Evolutionary conservation across 30 jellyfish, hydroid and myxozoan species (phyloP), one percentile per base, ranked within the genome.

Genomic region (Cassiopea andromeda): DNA sequence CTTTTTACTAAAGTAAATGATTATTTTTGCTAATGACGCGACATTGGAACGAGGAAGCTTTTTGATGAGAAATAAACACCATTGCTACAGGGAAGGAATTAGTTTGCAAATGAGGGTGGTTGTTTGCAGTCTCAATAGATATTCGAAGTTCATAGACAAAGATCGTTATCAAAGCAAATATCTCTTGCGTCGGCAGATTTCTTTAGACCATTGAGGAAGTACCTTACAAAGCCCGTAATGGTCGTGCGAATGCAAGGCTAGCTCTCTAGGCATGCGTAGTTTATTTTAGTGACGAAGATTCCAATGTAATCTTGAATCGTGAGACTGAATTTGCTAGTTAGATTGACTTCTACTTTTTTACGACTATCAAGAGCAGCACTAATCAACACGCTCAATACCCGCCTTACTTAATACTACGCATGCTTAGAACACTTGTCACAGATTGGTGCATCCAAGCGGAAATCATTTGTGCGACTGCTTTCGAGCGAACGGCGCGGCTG

Each of bases 191-290:
- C 38, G 38, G 38, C 38, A 27, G 38, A 27, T 27, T 27, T 27
- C 38, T 27, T 27, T 27, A 27, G 38, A 27, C 38, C 38, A 27
- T 27, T 27, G 38, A 27, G 38, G 38, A 27, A 27, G 38, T 27
- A 27, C 38, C 38, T 27, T 27, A 27, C 38, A 27, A 27, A 27
- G 38, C 38, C 38, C 38, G 38, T 27, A 27, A 27, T 54, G 64
- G 64, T 54, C 12, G 64, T 54, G 64, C 64, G 10, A 54, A 6
- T 10, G 64, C 64, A 10, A 6, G 64, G 12, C 64, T 54, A 54
- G 64, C 64, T 54, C 7, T 54, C 64, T 54, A n/a, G 77, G 77
- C 77, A 68, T 68, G 77, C 77, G 77, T 68, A 15, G n/a, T 68
- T 68, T 68, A 7, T 15, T 68, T 68, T n/a, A 17, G 77, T 15